Evolutionary conservation across 2,888 invertebrate species (phyloP).

Genomic region (Cataglyphis livida): DNA sequence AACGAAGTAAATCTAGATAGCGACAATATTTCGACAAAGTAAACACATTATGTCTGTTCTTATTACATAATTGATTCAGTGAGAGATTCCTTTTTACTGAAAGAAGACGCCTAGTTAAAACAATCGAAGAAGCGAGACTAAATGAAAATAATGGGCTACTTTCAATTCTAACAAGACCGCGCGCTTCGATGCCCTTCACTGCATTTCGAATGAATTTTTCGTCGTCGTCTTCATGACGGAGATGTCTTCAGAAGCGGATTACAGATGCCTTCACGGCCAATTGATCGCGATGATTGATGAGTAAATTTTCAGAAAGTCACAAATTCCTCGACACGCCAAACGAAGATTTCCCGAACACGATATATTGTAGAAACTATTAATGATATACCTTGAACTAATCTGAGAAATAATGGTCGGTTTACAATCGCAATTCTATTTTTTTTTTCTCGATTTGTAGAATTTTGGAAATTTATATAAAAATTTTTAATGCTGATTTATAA

Average conservation of each 20-base stretch:
- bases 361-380: background rate
- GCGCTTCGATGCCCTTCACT: slow-evolving; percentile 52
- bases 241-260: slow-evolving; percentile 15
- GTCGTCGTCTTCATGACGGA: background rate
- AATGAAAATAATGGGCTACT: slow-evolving; percentile 28
- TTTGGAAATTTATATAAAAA: background rate
- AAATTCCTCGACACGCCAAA: slow-evolving; percentile 1
- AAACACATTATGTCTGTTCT: background rate
- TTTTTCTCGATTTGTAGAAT: background rate
- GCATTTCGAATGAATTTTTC: slow-evolving; percentile 29
- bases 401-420: background rate
- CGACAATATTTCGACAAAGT: background rate
- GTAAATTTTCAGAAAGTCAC: slow-evolving; percentile 35
- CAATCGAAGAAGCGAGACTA: slow-evolving; percentile 45
- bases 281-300: slow-evolving; percentile 42
- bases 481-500: background rate
- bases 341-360: slow-evolving; percentile 9
- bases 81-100: background rate
- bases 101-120: background rate
- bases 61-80: background rate
- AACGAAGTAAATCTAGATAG: background rate
- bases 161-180: slow-evolving; percentile 30
- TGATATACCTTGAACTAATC: background rate
- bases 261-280: slow-evolving; percentile 44
- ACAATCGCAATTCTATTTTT: background rate